Conservation (phyloP, 2,113 vertebrate species). For the Speoplatyrhinus poulsoni region DNA sequence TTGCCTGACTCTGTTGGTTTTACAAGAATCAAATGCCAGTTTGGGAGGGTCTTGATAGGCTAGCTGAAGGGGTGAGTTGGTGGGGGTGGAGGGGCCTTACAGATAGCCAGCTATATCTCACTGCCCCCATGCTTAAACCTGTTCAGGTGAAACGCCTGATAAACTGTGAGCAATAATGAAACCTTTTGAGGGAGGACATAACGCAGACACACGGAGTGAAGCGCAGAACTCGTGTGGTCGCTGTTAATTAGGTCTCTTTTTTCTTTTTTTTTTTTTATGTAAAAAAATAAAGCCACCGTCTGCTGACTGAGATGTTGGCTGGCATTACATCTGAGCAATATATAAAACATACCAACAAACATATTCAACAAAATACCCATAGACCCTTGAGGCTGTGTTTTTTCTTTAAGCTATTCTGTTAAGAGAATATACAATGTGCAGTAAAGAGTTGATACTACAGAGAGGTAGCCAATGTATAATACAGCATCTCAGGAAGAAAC, state of each 20-base stretch:
- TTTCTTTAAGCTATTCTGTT: neutral
- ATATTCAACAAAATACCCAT: conserved; percentile 18
- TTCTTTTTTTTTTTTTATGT: neutral
- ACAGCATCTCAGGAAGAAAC: conserved; percentile 30
- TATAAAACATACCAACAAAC: neutral
- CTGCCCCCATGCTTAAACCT: conserved; percentile 22
- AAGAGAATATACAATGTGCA: conserved; percentile 26
- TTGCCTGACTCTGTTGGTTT: no score
- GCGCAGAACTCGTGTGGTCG: neutral
- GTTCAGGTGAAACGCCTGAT: conserved; percentile 22
- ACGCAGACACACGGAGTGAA: neutral
- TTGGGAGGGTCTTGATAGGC: no score
- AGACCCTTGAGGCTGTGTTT: conserved; percentile 15
- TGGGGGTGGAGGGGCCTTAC: no score
- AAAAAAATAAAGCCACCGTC: neutral
- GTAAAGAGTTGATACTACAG: conserved; percentile 22
- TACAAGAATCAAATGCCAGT: no score
- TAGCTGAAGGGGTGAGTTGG: no score
- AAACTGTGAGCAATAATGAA: conserved; percentile 35
- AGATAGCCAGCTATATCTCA: conserved; percentile 42
- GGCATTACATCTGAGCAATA: conserved; percentile 20
- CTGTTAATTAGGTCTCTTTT: neutral
- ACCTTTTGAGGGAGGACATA: conserved; percentile 20
- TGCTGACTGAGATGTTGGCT: neutral
- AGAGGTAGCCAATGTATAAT: conserved; percentile 59